Percentiles rank a stretch among this genome's conserved stretches.
Conservation (phyloP, 2,113 vertebrate genomes). For the Toxostoma redivivum region DNA sequence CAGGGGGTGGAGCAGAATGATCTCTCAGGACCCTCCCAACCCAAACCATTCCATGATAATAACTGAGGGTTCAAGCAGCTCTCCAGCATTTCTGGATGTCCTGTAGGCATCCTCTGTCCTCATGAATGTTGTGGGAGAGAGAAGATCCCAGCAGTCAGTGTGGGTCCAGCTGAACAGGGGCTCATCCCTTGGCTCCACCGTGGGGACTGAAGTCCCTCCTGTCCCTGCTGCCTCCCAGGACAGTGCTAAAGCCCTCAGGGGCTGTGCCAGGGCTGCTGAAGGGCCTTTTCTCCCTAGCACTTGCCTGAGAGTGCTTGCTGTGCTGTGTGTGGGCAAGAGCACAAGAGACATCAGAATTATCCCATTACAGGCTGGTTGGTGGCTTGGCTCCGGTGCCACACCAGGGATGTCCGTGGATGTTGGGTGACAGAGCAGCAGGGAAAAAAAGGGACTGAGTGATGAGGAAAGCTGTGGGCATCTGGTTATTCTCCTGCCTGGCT, state of each 20-base stretch:
- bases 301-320: neutral
- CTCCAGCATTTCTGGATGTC: neutral
- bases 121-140: neutral
- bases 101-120: neutral
- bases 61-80: neutral
- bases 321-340: neutral
- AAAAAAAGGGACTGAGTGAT: neutral
- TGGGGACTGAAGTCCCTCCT: neutral
- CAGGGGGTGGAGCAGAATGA: no score
- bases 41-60: no score
- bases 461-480: neutral
- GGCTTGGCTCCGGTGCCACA: neutral
- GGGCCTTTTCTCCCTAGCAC: neutral
- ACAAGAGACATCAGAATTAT: neutral
- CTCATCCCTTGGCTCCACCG: no score
- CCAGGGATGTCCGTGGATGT: neutral
- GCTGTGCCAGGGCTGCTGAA: neutral
- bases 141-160: neutral
- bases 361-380: constrained; percentile 4
- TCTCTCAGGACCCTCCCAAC: no score
- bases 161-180: neutral
- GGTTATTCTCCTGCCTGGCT: neutral
- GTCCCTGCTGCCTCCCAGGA: neutral
- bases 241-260: neutral
- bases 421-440: neutral